These are phyloP conservation scores for Acomys russatus DNA, from an alignment of 2,797 vertebrate species.

Conservation along the genomic window DNA sequence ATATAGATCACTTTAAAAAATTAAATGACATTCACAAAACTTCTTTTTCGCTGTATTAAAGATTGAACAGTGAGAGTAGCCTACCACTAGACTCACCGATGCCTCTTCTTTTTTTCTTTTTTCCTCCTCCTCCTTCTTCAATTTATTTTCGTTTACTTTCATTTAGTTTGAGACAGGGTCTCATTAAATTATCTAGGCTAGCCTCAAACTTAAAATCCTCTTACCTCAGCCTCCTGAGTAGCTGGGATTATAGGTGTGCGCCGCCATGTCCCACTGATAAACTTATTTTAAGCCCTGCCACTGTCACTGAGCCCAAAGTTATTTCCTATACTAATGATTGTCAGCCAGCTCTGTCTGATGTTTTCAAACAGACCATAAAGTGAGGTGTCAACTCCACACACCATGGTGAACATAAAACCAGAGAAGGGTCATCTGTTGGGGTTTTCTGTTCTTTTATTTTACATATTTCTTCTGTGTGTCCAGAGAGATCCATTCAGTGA, in stretches of 20 bases:
- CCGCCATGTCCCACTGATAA: neutral
- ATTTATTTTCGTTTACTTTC: neutral
- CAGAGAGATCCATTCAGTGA: conserved; percentile 79
- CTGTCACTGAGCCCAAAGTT: conserved; percentile 24
- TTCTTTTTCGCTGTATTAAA: neutral
- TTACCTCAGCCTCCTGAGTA: conserved; percentile 15
- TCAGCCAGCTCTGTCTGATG: neutral
- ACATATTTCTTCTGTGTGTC: conserved; percentile 77
- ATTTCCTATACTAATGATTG: conserved; percentile 28
- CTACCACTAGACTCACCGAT: neutral
- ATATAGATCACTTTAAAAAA: neutral
- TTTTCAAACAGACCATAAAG: conserved; percentile 16
- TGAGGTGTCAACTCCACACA: neutral
- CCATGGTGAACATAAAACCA: neutral
- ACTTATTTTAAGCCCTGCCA: neutral
- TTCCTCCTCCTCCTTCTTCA: too few species aligned
- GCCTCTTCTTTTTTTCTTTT: neutral
- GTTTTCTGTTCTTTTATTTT: conserved; percentile 72
- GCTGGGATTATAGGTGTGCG: conserved; percentile 18
- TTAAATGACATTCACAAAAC: neutral
- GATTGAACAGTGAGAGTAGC: neutral
- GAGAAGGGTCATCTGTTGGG: conserved; percentile 54
- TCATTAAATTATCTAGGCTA: neutral
- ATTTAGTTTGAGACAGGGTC: conserved; percentile 2
- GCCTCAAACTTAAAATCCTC: conserved; percentile 25